Percentiles rank a stretch among this genome's conserved stretches.
Conservation (phyloP, 2,113 vertebrate genomes). For the Mustela nigripes region DNA sequence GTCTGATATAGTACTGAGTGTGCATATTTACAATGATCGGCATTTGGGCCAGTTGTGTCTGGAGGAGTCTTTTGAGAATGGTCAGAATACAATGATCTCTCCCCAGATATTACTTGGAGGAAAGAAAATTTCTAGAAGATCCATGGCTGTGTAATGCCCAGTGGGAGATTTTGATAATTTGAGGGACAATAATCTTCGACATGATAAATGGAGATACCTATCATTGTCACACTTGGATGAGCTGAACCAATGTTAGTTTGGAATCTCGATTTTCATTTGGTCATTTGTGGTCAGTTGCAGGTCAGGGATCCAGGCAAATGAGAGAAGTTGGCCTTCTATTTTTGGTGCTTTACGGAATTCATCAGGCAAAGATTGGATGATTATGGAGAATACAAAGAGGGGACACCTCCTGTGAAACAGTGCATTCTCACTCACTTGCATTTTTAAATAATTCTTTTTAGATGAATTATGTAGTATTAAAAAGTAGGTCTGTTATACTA, state of each 20-base stretch:
- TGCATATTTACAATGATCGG: neutral
- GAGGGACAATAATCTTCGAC: neutral
- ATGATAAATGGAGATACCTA: neutral
- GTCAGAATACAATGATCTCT: neutral
- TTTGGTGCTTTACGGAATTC: neutral
- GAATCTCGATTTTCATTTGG: neutral
- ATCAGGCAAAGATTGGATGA: neutral
- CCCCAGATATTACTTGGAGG: neutral
- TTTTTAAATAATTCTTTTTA: neutral
- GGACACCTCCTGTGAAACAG: neutral
- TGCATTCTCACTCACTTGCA: neutral
- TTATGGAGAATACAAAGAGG: neutral
- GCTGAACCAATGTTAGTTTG: neutral
- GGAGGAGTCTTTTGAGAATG: neutral
- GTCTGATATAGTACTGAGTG: neutral
- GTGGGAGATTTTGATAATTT: neutral
- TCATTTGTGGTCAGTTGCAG: neutral
- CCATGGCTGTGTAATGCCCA: neutral
- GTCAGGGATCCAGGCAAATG: neutral
- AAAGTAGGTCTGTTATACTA: neutral
- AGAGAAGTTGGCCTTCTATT: neutral
- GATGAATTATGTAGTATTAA: neutral
- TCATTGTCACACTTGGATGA: neutral
- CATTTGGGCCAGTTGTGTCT: neutral
- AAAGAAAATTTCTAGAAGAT: conserved; percentile 45